Percentiles rank a stretch among this genome's conserved stretches.
phyloP scores from a whole-genome alignment of 2,113 vertebrate species.

The Eolophus roseicapilla region DNA sequence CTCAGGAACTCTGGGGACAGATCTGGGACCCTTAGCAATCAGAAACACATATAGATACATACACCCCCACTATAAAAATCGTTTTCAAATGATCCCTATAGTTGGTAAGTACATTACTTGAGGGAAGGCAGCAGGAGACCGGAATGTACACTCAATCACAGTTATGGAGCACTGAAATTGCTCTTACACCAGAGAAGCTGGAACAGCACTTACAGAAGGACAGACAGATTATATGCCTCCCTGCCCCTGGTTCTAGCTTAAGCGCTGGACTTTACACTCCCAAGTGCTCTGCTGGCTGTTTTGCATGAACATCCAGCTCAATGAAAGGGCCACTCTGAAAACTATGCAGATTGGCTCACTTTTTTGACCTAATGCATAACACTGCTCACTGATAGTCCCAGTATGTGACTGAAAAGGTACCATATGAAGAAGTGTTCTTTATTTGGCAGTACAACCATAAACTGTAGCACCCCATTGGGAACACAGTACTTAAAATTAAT shows the following conservation, averaged over 20 bases:
- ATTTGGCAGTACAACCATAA: neutral
- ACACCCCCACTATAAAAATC: neutral
- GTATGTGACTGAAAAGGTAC: neutral
- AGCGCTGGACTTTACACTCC: neutral
- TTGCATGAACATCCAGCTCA: neutral
- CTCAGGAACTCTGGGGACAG: neutral
- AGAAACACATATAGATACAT: neutral
- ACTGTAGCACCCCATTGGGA: neutral
- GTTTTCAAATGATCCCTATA: neutral
- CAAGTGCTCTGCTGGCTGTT: neutral
- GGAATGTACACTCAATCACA: neutral
- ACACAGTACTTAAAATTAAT: slow-evolving; percentile 18
- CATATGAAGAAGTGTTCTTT: neutral
- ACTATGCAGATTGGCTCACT: neutral
- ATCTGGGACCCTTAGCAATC: neutral
- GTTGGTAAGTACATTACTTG: neutral
- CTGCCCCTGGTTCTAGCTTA: neutral
- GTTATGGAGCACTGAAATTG: neutral
- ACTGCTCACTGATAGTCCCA: neutral
- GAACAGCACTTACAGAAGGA: neutral
- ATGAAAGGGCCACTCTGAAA: neutral
- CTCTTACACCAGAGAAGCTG: neutral
- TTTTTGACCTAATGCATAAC: neutral
- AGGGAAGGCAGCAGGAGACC: neutral
- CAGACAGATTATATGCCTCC: neutral